phyloP scores from a whole-genome alignment of 2,113 vertebrate genomes.

The Carettochelys insculpta region DNA sequence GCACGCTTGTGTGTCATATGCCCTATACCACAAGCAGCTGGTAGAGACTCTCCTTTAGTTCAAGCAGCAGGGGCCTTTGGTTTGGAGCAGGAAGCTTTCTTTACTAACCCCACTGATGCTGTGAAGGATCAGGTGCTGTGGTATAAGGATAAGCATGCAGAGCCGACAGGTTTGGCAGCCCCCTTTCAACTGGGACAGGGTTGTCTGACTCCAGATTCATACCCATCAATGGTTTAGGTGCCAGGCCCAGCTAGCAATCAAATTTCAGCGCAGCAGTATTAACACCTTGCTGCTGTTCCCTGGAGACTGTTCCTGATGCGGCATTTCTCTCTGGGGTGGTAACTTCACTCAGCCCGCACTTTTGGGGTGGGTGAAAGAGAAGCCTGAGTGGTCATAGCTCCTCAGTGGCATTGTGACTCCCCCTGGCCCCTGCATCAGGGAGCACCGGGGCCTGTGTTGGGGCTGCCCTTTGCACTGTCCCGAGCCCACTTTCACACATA shows the following conservation, averaged over 20 bases:
- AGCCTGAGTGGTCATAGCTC: too few relatives aligned
- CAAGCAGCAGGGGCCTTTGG: neutral
- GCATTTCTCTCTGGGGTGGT: neutral
- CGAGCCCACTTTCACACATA: too few relatives aligned
- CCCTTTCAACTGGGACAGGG: neutral
- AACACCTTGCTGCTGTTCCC: neutral
- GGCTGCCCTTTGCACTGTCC: too few relatives aligned
- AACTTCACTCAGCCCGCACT: neutral
- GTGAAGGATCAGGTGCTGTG: neutral
- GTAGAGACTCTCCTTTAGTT: neutral
- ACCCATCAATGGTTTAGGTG: neutral
- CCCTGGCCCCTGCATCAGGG: too few relatives aligned
- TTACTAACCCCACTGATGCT: neutral
- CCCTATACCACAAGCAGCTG: neutral
- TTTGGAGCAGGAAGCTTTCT: neutral
- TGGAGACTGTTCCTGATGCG: neutral
- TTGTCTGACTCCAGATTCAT: neutral
- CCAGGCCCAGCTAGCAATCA: neutral
- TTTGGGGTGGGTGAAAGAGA: too few relatives aligned
- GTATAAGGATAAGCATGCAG: neutral
- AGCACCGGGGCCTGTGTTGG: too few relatives aligned
- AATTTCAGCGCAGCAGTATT: neutral
- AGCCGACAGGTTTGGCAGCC: neutral
- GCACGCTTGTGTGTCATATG: neutral
- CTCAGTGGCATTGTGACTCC: too few relatives aligned